Base-by-base conservation (phyloP, 1,140 invertebrate genomes). In the Pseudomyrmex sp. region DNA sequence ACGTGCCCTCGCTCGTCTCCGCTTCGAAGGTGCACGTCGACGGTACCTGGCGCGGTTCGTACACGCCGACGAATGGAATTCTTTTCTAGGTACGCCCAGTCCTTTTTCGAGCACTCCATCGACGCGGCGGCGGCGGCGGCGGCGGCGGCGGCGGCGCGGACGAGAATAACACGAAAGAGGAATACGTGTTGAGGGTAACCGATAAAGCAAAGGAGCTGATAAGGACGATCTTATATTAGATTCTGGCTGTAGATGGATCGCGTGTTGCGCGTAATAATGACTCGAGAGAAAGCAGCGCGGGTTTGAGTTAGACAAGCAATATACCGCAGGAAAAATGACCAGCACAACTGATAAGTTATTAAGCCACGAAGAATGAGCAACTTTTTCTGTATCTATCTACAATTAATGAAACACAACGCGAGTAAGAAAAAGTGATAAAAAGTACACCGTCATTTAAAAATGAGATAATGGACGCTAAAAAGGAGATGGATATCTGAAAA, bases 51-150 rank as follows among this genome's bases (percentile, higher is more conserved):
- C 26, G 20, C 62, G 75, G 52, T 8, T 44, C 54, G 18, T 58
- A 52, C 77, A 83, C 15, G 54, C 26, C 82, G 50, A 74, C 70
- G 70, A 83, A 83, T 83, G 73, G 82, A 79, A 83, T 83, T 83
- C 82, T 83, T 77, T 65, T 83, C 73, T 65, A 66, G 52, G 44
- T 76, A 66, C 61, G 44, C 76, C 50, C 73, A 61, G 52, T 35
- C 50, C 80, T 58, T 83, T 83, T 44, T 58, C 52, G 80, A 83
- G 20, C 50, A 65, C 52, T 83, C 52, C 52, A 54, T 63, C 52
- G 44, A 7, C 59, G n/a, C 23, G 54, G 35, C 35, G 35, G 35
- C 46, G 65, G 15, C 23, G 44, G 35, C 35, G 35, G 35, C 46
- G 65, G 35, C 35, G 35, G 35, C 46, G 65, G 15, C 23, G 44